phyloP scores from a whole-genome alignment of 2,888 invertebrate genomes.

The Zonitis immaculata region DNA sequence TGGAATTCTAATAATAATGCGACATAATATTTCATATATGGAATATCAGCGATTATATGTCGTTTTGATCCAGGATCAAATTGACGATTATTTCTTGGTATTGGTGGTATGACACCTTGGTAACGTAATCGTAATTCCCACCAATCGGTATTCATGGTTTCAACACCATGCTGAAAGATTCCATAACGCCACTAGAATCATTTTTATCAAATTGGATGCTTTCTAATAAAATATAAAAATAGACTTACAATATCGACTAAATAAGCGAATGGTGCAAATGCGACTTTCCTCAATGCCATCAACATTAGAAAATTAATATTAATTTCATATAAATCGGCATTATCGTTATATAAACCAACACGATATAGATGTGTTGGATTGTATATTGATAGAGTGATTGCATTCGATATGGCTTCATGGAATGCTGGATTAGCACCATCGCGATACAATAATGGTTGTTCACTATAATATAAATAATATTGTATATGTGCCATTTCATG shows the following conservation, averaged over 20 bases:
- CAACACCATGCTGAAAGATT: constrained; percentile 68
- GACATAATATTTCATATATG: constrained; percentile 74
- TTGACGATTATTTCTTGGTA: constrained; percentile 64
- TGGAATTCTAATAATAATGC: constrained; percentile 81
- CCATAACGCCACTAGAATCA: constrained; percentile 70
- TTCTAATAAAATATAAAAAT: too few relatives aligned
- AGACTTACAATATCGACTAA: constrained; percentile 70
- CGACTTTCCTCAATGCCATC: constrained; percentile 73
- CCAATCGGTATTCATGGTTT: constrained; percentile 69
- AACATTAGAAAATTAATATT: constrained; percentile 74
- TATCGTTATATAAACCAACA: constrained; percentile 66
- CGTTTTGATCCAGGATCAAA: constrained; percentile 83
- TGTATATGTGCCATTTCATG: constrained; percentile 82
- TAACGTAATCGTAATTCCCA: constrained; percentile 69
- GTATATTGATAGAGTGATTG: constrained; percentile 69
- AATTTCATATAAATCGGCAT: constrained; percentile 61
- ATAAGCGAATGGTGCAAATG: constrained; percentile 74
- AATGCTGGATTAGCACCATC: constrained; percentile 83
- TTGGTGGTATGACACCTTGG: constrained; percentile 71
- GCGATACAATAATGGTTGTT: constrained; percentile 70
- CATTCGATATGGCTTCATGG: constrained; percentile 81
- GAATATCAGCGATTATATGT: constrained; percentile 72
- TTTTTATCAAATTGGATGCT: too few relatives aligned
- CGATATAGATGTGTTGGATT: constrained; percentile 71
- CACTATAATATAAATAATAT: constrained; percentile 73